A percentile compares a stretch with the other conserved stretches of the same genome.
phyloP scores from a whole-genome alignment of 64 coral and sea anemone genomes.

The Hydrozoanthus tunicans region DNA sequence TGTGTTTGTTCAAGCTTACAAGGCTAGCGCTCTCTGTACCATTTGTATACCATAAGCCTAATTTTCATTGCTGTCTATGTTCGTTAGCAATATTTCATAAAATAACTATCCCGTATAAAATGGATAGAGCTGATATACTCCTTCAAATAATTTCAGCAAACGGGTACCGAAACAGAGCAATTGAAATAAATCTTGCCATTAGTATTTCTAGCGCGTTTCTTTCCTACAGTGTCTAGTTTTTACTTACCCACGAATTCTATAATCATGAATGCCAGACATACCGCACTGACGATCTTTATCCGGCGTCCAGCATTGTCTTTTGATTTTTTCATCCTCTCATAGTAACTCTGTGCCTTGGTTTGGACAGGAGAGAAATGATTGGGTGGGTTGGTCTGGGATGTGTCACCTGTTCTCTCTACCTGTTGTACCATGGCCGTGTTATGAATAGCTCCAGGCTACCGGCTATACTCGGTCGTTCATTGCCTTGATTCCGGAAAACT shows the following conservation, averaged over 20 bases:
- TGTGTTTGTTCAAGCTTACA: no score
- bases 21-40: no score
- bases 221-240: no score
- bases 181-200: neutral
- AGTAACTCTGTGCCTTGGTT: constrained; percentile 35
- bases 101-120: no score
- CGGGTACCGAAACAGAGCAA: neutral
- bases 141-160: neutral
- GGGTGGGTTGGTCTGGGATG: neutral
- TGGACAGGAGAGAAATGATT: constrained; percentile 1
- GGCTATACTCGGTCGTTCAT: neutral
- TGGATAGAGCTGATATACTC: no score
- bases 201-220: neutral
- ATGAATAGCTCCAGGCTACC: constrained; percentile 17
- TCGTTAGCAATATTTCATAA: no score
- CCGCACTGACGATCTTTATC: constrained; percentile 41
- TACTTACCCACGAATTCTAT: constrained; percentile 50
- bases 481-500: neutral
- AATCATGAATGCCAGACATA: constrained; percentile 57
- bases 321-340: constrained; percentile 54
- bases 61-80: no score
- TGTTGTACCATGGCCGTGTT: neutral
- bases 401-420: constrained; percentile 18
- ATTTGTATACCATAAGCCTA: no score
- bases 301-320: constrained; percentile 52